These are phyloP conservation scores for Halcyon senegalensis DNA, from an alignment of 2,113 vertebrate species.

Conservation along the genomic window DNA sequence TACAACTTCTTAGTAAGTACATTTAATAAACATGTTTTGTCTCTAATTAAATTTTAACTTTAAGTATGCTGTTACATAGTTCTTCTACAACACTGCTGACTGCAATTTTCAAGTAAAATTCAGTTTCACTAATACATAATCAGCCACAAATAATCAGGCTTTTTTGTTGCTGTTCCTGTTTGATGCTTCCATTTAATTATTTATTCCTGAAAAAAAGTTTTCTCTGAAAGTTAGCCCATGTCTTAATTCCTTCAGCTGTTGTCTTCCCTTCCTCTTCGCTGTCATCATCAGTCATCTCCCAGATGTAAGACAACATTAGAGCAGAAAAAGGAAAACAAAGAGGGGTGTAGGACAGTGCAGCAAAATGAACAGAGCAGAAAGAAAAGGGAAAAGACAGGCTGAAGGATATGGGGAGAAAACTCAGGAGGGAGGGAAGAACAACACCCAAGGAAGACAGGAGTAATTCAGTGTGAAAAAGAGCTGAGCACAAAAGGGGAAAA, in stretches of 20 bases:
- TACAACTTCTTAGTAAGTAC: neutral
- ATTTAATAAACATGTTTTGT: neutral
- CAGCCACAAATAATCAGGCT: neutral
- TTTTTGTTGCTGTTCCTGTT: neutral
- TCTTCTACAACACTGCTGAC: neutral
- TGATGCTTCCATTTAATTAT: neutral
- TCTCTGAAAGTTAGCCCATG: neutral
- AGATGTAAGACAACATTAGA: neutral
- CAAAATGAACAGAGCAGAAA: neutral
- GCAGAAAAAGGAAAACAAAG: neutral
- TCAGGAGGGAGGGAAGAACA: neutral
- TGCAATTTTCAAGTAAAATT: neutral
- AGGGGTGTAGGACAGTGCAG: neutral
- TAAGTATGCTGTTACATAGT: neutral
- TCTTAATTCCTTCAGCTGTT: conserved; percentile 14
- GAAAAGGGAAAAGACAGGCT: neutral
- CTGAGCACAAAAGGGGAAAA: neutral
- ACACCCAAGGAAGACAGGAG: neutral
- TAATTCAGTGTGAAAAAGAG: neutral
- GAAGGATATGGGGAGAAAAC: neutral
- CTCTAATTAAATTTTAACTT: neutral
- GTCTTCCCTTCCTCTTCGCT: neutral
- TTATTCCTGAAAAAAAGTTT: neutral
- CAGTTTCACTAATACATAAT: neutral
- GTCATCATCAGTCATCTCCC: neutral